Base-by-base conservation (phyloP, 2,888 invertebrate species). In the Drosophila differens region DNA sequence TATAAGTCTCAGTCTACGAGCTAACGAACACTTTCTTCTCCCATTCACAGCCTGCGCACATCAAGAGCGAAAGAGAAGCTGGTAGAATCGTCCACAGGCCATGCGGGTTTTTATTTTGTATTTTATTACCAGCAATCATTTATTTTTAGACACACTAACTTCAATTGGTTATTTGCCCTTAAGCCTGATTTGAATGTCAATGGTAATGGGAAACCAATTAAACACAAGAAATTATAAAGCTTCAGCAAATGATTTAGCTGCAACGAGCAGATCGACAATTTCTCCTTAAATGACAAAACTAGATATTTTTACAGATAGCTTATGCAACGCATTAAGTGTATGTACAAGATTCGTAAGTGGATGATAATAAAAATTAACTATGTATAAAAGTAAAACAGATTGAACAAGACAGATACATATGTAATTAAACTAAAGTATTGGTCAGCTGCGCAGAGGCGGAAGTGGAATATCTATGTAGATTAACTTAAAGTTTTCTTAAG, bases 1-100 rank as follows among this genome's bases (percentile, higher is more conserved):
- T 71, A 61, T 41, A 70, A 71, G 55, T 54, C 30, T 71, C 9
- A 59, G 59, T 54, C 59, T 39, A 79, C 76, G 77, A 77, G 80
- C 77, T 52, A 52, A 39, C 39, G 57, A 63, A 51, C 32, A 28
- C 30, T 19, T 35, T 35, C 30, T 16, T 28, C 5, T 9, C 4
- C 12, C 25, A 53, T 53, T 30, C 53, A 47, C 22, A 32, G 55
- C 33, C 59, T 35, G 25, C 4, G 14, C 19, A 52, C 30, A 53
- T 53, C 19, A 4, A 4, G 14, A 41, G 30, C 51, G 57, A 61
- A 71, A 44, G 12, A 61, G 49, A 71, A 70, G 37, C 30, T 30
- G 61, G 16, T 9, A 47, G 25, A 47, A 47, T 25, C 1, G 47
- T 47, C 28, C n/a, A 32, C 54, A 69, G 54, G 32, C 58, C 44